phyloP scores from a whole-genome alignment of 2,797 vertebrate genomes.

The Bryconaethiops microstoma region DNA sequence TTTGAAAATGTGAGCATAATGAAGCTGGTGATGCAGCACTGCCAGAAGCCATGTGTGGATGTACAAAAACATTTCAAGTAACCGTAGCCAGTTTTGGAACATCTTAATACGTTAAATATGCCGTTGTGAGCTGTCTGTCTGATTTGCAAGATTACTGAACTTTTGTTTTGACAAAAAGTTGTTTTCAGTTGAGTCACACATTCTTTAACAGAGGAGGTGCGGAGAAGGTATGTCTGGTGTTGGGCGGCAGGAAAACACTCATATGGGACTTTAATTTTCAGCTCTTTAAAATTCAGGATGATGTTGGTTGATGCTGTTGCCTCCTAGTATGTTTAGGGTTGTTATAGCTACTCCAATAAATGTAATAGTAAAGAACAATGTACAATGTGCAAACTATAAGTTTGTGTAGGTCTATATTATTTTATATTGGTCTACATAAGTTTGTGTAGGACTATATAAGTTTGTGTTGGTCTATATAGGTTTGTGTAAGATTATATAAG shows the following conservation, averaged over 20 bases:
- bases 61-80: neutral
- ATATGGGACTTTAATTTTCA: neutral
- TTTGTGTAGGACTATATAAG: too few relatives aligned
- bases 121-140: neutral
- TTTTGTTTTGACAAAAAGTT: neutral
- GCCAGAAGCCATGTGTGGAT: neutral
- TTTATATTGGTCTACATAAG: too few relatives aligned
- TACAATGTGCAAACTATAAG: too few relatives aligned
- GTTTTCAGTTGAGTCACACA: slow-evolving; percentile 13
- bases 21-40: neutral
- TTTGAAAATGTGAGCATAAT: neutral
- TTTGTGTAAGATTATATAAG: too few relatives aligned
- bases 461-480: too few relatives aligned
- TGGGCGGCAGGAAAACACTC: neutral
- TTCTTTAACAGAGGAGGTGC: neutral
- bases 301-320: neutral
- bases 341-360: too few relatives aligned
- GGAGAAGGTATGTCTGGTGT: neutral
- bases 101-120: neutral
- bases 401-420: too few relatives aligned
- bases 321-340: neutral
- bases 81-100: neutral
- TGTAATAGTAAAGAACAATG: too few relatives aligned
- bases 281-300: neutral
- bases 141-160: neutral